phyloP scores from a whole-genome alignment of 1,140 invertebrate genomes.

The Agrilus planipennis region DNA sequence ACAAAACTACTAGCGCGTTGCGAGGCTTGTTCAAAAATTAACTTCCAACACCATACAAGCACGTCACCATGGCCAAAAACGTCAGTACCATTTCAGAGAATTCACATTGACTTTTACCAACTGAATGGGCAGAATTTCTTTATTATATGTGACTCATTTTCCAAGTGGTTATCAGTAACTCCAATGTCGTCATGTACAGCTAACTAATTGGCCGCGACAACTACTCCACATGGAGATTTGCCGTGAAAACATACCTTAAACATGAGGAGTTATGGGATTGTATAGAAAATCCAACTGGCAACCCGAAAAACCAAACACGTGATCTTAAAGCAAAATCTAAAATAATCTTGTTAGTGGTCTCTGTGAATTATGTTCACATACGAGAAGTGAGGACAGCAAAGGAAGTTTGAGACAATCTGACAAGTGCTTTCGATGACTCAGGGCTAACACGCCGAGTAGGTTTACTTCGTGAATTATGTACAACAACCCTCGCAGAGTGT shows the following conservation, averaged over 20 bases:
- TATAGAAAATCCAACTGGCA: slow-evolving; percentile 16
- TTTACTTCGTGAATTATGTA: slow-evolving; percentile 21
- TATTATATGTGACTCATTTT: no score
- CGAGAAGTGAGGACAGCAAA: slow-evolving; percentile 14
- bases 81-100: no score
- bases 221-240: slow-evolving; percentile 25
- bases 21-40: no score
- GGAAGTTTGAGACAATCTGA: slow-evolving; percentile 24
- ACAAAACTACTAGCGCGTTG: no score
- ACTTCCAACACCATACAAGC: no score
- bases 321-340: slow-evolving; percentile 24
- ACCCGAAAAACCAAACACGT: slow-evolving; percentile 17
- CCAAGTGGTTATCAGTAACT: no score
- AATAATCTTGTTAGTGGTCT: slow-evolving; percentile 26
- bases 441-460: slow-evolving; percentile 26
- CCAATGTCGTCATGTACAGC: no score
- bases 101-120: no score
- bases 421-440: slow-evolving; percentile 26
- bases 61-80: no score
- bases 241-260: slow-evolving; percentile 25
- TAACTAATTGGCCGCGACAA: slow-evolving; percentile 5
- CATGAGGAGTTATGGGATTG: slow-evolving; percentile 22
- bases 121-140: no score
- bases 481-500: slow-evolving; percentile 22
- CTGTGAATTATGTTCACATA: slow-evolving; percentile 24